These are phyloP conservation scores for Ceyx cyanopectus DNA, from an alignment of 2,113 vertebrate species.

Conservation along the genomic window DNA sequence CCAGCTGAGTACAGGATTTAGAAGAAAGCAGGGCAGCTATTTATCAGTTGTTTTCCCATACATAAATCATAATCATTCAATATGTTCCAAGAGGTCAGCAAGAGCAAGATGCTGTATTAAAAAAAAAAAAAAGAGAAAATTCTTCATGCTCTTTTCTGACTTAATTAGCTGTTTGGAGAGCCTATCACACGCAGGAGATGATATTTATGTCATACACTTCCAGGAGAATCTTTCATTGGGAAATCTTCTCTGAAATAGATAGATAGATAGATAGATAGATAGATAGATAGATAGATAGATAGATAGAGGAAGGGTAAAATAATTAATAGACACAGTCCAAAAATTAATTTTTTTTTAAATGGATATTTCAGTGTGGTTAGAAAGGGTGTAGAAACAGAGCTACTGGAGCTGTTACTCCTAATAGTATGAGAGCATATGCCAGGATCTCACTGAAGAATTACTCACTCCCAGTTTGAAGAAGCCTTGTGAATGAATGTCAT, in stretches of 20 bases:
- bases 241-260: neutral
- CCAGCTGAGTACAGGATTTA: neutral
- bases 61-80: neutral
- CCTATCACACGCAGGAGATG: neutral
- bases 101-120: neutral
- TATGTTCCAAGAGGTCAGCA: neutral
- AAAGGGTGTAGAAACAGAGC: neutral
- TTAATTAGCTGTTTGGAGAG: neutral
- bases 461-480: neutral
- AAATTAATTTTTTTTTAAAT: neutral
- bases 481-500: neutral
- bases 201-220: neutral
- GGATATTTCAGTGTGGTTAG: neutral
- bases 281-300: too few relatives aligned
- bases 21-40: neutral
- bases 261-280: too few relatives aligned
- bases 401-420: neutral
- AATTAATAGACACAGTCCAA: neutral
- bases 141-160: neutral
- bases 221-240: neutral
- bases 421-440: neutral
- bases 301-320: neutral
- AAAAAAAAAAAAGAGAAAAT: neutral
- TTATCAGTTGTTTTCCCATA: neutral
- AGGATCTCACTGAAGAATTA: neutral